Evolutionary conservation across 2,888 invertebrate genomes (phyloP), one percentile per base, ranked within the genome.

Genomic region (Drosophila histrio): DNA sequence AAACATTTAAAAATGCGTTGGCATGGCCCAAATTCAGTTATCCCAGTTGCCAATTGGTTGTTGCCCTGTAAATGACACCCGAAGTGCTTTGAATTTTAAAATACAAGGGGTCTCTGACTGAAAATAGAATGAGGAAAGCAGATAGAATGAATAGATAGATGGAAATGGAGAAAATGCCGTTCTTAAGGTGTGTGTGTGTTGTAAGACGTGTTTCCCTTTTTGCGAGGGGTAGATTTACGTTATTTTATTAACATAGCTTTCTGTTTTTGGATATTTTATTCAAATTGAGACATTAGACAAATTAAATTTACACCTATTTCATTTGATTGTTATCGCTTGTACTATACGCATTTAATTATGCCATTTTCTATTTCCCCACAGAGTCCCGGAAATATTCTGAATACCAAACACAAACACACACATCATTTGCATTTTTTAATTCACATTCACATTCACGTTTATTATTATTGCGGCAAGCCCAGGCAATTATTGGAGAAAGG

Each of bases 241-340:
- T 78, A 71, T 64, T n/a, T n/a, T 74, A 65, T 79, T 75, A 74
- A 67, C 72, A 71, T 69, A 39, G 75, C 54, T 52, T 65, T 57
- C 72, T 62, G 56, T 71, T 65, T 65, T 53, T 47, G 58, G 60
- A 60, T 76, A 88, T 87, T 87, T 87, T 89, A 89, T 90, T 90
- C 85, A 90, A 90, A 90, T 90, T 89, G 87, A 90, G 89, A 90
- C 89, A 90, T 90, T 90, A 90, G 87, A 88, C 89, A 89, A 90
- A 90, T 90, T 88, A 88, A 89, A 90, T 90, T 88, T 89, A 85
- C 88, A 89, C 89, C 88, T 89, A 83, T 87, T 89, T 79, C 82
- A 69, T 79, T 87, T 89, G 88, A 90, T 89, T 90, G 89, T 88
- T 89, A 88, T 89, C 79, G 72, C 74, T 70, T 67, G 82, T 68